Percentiles rank a stretch among this genome's conserved stretches.
Conservation (phyloP, 2,113 vertebrate genomes). For the Antidorcas marsupialis region DNA sequence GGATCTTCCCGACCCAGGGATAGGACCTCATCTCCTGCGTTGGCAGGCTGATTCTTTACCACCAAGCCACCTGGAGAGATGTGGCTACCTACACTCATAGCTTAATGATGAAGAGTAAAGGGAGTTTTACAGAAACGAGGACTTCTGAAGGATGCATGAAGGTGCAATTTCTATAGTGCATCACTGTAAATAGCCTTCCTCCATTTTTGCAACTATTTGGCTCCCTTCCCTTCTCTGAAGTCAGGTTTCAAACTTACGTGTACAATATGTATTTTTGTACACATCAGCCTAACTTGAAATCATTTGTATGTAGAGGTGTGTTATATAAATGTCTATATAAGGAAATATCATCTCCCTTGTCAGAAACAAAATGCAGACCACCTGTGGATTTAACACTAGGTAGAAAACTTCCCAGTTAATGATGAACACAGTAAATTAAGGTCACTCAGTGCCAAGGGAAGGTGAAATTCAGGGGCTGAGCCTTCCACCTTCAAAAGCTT, state of each 20-base stretch:
- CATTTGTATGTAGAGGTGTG: background rate
- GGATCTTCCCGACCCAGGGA: background rate
- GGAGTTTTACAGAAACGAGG: background rate
- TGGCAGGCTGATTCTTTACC: background rate
- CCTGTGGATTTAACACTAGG: background rate
- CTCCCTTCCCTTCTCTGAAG: background rate
- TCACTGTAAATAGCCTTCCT: background rate
- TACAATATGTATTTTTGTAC: background rate
- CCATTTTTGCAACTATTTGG: background rate
- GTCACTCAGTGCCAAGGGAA: constrained; percentile 6
- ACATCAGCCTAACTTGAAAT: background rate
- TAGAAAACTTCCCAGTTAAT: background rate
- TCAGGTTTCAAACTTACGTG: background rate
- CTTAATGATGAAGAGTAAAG: background rate
- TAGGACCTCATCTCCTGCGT: background rate
- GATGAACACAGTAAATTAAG: background rate
- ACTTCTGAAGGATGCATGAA: background rate
- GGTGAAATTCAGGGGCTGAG: background rate
- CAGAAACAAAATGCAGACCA: background rate
- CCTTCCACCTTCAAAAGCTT: background rate
- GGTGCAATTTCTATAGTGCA: background rate
- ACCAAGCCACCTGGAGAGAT: background rate
- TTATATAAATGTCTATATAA: background rate
- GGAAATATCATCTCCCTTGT: background rate
- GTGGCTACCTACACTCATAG: background rate